A percentile compares a stretch with the other conserved stretches of the same genome.
phyloP scores from a whole-genome alignment of 2,797 vertebrate genomes.

The Ibycter americanus region DNA sequence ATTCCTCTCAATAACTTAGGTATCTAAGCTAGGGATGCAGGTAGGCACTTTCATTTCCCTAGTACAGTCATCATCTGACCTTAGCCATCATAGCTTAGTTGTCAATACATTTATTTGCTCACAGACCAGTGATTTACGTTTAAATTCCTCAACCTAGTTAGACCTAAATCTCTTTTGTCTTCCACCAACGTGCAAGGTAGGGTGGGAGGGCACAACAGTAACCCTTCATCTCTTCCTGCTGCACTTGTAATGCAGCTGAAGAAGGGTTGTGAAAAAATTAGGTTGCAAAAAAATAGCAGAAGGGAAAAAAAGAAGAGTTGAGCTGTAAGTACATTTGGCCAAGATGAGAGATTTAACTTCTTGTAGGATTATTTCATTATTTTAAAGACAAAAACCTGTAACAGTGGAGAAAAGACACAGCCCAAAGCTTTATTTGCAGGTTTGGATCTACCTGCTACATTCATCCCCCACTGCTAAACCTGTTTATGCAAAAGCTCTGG shows the following conservation, averaged over 20 bases:
- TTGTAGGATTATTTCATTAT: not conserved
- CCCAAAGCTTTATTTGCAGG: not conserved
- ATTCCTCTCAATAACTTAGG: not conserved
- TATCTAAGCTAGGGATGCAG: not conserved
- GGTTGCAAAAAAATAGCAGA: not conserved
- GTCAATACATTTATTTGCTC: not conserved
- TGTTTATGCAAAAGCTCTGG: not conserved
- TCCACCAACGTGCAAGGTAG: not conserved
- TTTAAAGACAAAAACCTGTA: not conserved
- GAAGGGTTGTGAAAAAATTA: not conserved
- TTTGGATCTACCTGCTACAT: not conserved
- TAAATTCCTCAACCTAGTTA: not conserved
- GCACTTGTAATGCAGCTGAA: not conserved
- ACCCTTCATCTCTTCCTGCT: not conserved
- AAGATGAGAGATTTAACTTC: not conserved
- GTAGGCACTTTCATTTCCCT: not conserved
- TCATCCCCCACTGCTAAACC: not conserved
- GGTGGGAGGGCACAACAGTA: not conserved
- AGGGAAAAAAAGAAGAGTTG: not conserved
- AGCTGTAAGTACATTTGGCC: not conserved
- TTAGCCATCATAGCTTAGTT: not conserved
- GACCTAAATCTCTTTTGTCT: not conserved
- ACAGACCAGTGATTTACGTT: not conserved
- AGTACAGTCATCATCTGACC: not conserved
- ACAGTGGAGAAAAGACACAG: accelerated